These are phyloP conservation scores for Dinothrombium tinctorium DNA, from an alignment of 1,140 invertebrate genomes.

Conservation along the genomic window DNA sequence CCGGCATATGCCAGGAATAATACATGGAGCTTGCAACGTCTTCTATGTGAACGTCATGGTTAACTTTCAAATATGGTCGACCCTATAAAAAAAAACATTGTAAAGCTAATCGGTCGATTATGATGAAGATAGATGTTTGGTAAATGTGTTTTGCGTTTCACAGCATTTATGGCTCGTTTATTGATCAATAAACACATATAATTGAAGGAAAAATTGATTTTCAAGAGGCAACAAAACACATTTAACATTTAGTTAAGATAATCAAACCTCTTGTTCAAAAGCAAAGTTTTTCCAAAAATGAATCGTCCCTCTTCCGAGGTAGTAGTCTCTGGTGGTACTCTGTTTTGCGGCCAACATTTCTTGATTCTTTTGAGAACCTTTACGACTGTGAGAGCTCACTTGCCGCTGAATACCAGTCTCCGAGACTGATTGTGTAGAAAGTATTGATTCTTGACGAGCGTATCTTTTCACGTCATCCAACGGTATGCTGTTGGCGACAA, in stretches of 20 bases:
- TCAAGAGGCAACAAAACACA: neutral
- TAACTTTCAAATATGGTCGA: slow-evolving; percentile 14
- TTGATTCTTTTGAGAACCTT: too few relatives aligned
- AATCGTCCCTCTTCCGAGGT: neutral
- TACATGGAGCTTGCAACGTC: slow-evolving; percentile 12
- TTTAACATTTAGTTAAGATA: neutral
- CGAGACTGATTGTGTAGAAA: too few relatives aligned
- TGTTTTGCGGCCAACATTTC: too few relatives aligned
- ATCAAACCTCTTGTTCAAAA: neutral
- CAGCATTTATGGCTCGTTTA: neutral
- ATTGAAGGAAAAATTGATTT: neutral
- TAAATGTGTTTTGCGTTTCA: neutral
- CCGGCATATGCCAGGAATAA: slow-evolving; percentile 12
- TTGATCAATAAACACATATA: neutral
- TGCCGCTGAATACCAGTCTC: too few relatives aligned
- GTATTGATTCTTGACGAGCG: too few relatives aligned
- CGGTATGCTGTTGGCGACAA: too few relatives aligned
- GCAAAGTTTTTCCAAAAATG: slow-evolving; percentile 1
- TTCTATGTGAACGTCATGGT: slow-evolving; percentile 13
- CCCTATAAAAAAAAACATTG: neutral
- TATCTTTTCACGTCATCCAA: too few relatives aligned
- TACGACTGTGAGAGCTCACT: too few relatives aligned
- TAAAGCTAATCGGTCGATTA: neutral
- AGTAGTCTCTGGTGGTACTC: neutral
- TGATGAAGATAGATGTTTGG: neutral